Percentiles rank a stretch among this genome's conserved stretches.
These are phyloP conservation scores for Eupithecia exiguata DNA, from an alignment of 2,888 invertebrate genomes.

Conservation along the genomic window DNA sequence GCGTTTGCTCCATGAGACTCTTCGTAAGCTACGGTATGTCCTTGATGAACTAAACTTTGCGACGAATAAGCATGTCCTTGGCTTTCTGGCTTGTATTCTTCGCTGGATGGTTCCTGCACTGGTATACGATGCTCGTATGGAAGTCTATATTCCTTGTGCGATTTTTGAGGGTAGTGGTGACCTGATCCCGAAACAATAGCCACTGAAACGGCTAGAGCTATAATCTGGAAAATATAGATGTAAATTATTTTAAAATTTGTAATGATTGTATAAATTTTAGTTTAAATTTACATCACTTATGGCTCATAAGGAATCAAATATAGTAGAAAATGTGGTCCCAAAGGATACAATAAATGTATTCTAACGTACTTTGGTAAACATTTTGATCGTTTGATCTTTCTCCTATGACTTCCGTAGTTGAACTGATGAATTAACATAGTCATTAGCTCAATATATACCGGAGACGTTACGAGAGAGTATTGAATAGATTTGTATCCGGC, in stretches of 20 bases:
- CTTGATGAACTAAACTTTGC: slow-evolving; percentile 63
- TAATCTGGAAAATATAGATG: slow-evolving; percentile 56
- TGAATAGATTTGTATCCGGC: slow-evolving; percentile 77
- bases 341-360: slow-evolving; percentile 25
- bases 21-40: slow-evolving; percentile 51
- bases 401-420: slow-evolving; percentile 76
- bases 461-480: slow-evolving; percentile 82
- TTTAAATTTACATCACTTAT: too few species aligned
- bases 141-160: slow-evolving; percentile 60
- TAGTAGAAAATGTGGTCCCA: neutral
- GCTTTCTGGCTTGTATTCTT: slow-evolving; percentile 52
- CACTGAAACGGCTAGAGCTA: slow-evolving; percentile 58
- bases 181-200: slow-evolving; percentile 61
- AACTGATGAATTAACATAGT: slow-evolving; percentile 81
- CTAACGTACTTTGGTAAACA: slow-evolving; percentile 75
- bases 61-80: slow-evolving; percentile 61
- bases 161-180: slow-evolving; percentile 61
- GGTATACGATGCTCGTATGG: slow-evolving; percentile 52
- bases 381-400: slow-evolving; percentile 78
- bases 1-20: slow-evolving; percentile 58
- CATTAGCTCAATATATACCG: slow-evolving; percentile 82
- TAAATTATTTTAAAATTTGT: neutral
- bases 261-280: neutral
- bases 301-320: neutral
- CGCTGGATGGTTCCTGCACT: slow-evolving; percentile 50